Evolutionary conservation across 2,113 vertebrate species (phyloP).

Genomic region (Erpornis zantholeuca): DNA sequence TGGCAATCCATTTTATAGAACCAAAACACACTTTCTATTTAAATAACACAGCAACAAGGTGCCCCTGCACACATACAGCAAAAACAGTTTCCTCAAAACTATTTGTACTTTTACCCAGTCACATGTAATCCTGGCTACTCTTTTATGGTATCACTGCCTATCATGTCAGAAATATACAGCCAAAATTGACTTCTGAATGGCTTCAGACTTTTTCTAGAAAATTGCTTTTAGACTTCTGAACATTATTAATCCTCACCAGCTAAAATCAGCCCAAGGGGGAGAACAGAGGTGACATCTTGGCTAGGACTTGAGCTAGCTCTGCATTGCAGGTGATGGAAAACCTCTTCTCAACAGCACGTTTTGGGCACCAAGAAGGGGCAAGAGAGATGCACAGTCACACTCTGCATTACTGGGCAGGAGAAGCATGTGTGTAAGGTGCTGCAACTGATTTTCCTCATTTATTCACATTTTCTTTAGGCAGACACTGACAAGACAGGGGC

Average conservation of each 20-base stretch:
- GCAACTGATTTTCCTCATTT: not conserved
- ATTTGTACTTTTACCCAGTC: not conserved
- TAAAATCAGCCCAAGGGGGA: not conserved
- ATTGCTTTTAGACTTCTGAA: not conserved
- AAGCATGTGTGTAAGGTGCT: not conserved
- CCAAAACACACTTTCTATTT: not conserved
- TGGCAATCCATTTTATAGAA: not conserved
- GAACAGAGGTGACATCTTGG: not conserved
- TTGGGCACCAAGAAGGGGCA: not conserved
- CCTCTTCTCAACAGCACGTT: not conserved
- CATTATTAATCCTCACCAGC: not conserved
- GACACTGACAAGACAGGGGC: not conserved
- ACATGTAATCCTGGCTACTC: not conserved
- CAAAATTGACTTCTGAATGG: not conserved
- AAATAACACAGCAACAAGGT: not conserved
- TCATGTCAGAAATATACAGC: not conserved
- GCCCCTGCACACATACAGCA: not conserved
- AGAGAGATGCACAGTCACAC: not conserved
- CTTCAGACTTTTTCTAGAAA: not conserved
- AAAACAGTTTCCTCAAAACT: not conserved
- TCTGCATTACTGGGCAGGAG: not conserved
- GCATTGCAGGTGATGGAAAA: not conserved
- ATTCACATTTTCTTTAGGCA: not conserved
- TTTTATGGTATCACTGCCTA: not conserved
- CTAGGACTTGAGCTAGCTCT: not conserved